Conservation (phyloP, 2,888 invertebrate genomes). For the Mystacides longicornis region DNA sequence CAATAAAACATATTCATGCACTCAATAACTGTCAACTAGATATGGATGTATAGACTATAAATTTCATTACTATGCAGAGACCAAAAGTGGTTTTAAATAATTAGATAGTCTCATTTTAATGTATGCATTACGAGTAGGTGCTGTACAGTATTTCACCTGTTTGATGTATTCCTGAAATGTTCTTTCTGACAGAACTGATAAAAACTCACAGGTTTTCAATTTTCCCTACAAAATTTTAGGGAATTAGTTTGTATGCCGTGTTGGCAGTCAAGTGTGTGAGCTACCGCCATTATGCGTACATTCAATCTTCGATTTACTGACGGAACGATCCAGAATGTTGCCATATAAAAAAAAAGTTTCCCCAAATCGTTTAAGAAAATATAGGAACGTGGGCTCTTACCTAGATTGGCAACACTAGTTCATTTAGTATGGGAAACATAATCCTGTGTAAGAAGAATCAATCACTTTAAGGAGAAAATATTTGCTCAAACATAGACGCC, state of each 20-base stretch:
- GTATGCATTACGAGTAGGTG: no score
- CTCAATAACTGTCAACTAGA: no score
- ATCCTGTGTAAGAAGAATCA: constrained; percentile 26
- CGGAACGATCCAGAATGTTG: constrained; percentile 23
- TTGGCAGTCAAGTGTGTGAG: background rate
- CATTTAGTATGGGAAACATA: constrained; percentile 27
- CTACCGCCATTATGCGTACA: background rate
- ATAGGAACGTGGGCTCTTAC: constrained; percentile 24
- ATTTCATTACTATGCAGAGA: no score
- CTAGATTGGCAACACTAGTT: constrained; percentile 25
- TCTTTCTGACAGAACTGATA: no score
- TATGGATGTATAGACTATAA: no score
- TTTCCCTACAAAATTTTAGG: background rate
- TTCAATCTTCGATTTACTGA: constrained; percentile 19
- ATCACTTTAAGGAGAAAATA: constrained; percentile 24
- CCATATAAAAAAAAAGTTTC: constrained; percentile 26
- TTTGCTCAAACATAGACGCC: constrained; percentile 15
- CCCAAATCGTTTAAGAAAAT: constrained; percentile 15
- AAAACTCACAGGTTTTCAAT: no score
- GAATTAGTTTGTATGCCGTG: background rate
- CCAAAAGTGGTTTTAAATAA: no score
- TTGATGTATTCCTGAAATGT: no score
- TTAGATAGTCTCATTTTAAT: no score
- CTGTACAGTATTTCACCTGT: no score
- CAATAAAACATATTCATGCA: no score